Evolutionary conservation across 2,797 vertebrate species (phyloP), one percentile per base, ranked within the genome.

Genomic region (Myotis myotis): DNA sequence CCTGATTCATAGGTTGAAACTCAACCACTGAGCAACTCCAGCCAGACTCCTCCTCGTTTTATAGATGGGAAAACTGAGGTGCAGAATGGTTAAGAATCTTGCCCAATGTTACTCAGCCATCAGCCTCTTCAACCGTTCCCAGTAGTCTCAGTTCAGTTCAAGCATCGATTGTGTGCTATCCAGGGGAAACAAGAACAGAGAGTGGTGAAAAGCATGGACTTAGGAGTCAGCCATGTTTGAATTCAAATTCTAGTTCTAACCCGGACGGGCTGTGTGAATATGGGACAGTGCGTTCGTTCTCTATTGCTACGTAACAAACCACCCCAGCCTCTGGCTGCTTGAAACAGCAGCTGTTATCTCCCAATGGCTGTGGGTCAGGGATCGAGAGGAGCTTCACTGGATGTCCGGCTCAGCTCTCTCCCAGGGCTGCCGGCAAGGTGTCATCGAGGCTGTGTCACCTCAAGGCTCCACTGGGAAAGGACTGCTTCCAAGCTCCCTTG

Each of bases 121-220:
- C 38, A 28, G 33, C n/a, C 51, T 53, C n/a, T 23, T 22, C 38
- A 1, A 68, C n/a, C 2, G 8, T 68, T 82, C 79, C 79, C 55
- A 17, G 30, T 7, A 22, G 49, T 82, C 71, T 93, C 78, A 12
- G 44, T 30, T 74, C 76, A 23, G 28, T 25, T 41, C 28, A 57
- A 64, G 47, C 23, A 22, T 16, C 9, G 12, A 16, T 0, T 4
- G 1, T 44, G 28, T 16, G 0, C 0, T 0, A 38, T 30, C 7
- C 23, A 25, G 64, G 16, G 8, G 13, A 76, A 53, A 33, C 57
- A 25, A n/a, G 3, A 2, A 2, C 38, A 19, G 28, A 4, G 81
- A 41, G 11, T 41, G 16, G 44, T 19, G 19, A 33, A 51, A 75
- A 51, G 13, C 9, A 4, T 5, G 49, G 30, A 62, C 8, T 20